phyloP scores from a whole-genome alignment of 2,888 invertebrate genomes.

The Electrophaes corylata region DNA sequence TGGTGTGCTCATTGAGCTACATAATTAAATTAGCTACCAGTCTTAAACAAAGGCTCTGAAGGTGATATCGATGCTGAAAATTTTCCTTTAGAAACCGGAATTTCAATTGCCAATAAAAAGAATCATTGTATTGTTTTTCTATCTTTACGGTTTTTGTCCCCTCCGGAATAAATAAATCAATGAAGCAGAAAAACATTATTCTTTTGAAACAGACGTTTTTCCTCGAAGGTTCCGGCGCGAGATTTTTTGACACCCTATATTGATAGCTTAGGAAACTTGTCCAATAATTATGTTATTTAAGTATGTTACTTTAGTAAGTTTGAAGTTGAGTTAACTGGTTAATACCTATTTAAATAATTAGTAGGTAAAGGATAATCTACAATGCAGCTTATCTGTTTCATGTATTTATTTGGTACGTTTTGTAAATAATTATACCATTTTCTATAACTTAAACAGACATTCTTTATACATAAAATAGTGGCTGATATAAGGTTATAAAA shows the following conservation, averaged over 20 bases:
- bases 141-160: slow-evolving; percentile 45
- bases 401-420: too few species aligned
- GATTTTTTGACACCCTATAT: slow-evolving; percentile 51
- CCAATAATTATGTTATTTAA: background rate
- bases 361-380: too few species aligned
- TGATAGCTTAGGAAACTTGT: slow-evolving; percentile 41
- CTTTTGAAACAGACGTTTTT: slow-evolving; percentile 63
- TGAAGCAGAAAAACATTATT: slow-evolving; percentile 64
- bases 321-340: slow-evolving; percentile 2
- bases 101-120: slow-evolving; percentile 23
- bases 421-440: too few species aligned
- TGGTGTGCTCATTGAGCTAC: slow-evolving; percentile 25
- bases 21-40: slow-evolving; percentile 27
- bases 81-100: slow-evolving; percentile 8
- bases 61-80: background rate
- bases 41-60: slow-evolving; percentile 8
- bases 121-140: slow-evolving; percentile 36
- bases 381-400: too few species aligned
- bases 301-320: too few species aligned
- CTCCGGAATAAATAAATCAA: slow-evolving; percentile 57
- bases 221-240: slow-evolving; percentile 43
- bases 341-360: too few species aligned
- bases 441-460: too few species aligned
- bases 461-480: too few species aligned
- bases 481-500: too few species aligned